Evolutionary conservation across 2,113 vertebrate genomes (phyloP), one percentile per base, ranked within the genome.

Genomic region (Labeo rohita): DNA sequence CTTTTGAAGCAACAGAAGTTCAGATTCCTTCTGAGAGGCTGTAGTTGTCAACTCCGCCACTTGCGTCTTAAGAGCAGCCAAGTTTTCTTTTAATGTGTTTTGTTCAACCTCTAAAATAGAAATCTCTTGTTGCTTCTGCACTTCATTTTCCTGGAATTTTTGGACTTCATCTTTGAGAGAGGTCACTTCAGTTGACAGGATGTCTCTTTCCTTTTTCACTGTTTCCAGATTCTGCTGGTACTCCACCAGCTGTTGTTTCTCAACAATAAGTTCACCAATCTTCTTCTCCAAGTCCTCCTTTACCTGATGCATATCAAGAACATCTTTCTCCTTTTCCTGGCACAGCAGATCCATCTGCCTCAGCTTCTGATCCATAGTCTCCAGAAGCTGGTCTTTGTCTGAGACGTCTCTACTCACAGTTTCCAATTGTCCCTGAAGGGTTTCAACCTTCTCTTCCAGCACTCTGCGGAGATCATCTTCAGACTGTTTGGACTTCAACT

Each of bases 391-490:
- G 21, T 83, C 66, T 83, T 83, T 83, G 12, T 39, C 49, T 49
- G 47, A 1, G 21, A 8, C 18, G 54, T n/a, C 4, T 56, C 18
- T 10, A 43, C 2, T 39, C 16, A 16, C 49, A n/a, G 4, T 8
- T 23, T 72, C 49, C 15, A 83, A 9, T 39, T 72, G 10, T 23
- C 5, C 18, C 12, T 73, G 49, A 23, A 83, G 45, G 45, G 45
- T 13, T 52, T 7, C 15, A 18, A 50, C 16, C 1, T 52, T 82
- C 45, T 82, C 45, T 89, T 83, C 92, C 54, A 95, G 94, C 43
- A 92, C 88, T 52, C 88, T 91, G 54, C 93, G 94, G 91, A 93
- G 94, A 90, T 84, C 92, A 6, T 93, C 91, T n/a, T 93, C 2
- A 47, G 43, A 11, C 5, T 50, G 39, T 66, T 68, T 81, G 8